phyloP scores from a whole-genome alignment of 1,140 invertebrate genomes.

The Nephila pilipes region DNA sequence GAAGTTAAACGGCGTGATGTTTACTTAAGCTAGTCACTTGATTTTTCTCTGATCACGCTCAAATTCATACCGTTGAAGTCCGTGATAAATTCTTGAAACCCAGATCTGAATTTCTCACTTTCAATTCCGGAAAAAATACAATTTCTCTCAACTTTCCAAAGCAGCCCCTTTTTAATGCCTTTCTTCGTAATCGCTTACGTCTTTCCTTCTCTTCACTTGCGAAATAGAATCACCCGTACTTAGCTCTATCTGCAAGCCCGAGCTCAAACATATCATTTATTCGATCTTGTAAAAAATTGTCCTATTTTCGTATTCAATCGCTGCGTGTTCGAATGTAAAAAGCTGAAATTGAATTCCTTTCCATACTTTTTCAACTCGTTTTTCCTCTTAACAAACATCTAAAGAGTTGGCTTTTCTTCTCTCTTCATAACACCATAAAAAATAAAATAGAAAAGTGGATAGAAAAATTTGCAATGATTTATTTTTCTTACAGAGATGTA shows the following conservation, averaged over 20 bases:
- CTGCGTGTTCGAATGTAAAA: constrained; percentile 37
- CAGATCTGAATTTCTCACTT: not conserved
- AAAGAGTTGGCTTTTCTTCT: not conserved
- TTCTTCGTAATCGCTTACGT: constrained; percentile 13
- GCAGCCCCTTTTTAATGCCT: constrained; percentile 24
- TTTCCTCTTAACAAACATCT: constrained; percentile 53
- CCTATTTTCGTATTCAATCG: constrained; percentile 36
- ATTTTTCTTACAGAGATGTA: too few relatives aligned
- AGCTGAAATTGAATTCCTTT: constrained; percentile 55
- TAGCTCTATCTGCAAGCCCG: not conserved
- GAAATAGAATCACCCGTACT: constrained; percentile 53
- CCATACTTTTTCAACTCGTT: constrained; percentile 3
- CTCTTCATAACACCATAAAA: not conserved
- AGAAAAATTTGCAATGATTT: constrained; percentile 18
- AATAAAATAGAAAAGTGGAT: not conserved
- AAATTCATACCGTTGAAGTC: not conserved
- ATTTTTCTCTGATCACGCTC: not conserved
- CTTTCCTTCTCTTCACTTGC: not conserved
- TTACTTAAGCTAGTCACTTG: not conserved
- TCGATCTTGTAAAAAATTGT: constrained; percentile 60
- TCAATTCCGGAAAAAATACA: constrained; percentile 6
- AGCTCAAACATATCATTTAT: constrained; percentile 60
- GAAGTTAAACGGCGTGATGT: not conserved
- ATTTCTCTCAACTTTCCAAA: not conserved
- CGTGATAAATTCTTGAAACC: not conserved